Percentiles rank a stretch among this genome's conserved stretches.
These are phyloP conservation scores for Echeneis naucrates DNA, from an alignment of 2,797 vertebrate genomes.

Conservation along the genomic window DNA sequence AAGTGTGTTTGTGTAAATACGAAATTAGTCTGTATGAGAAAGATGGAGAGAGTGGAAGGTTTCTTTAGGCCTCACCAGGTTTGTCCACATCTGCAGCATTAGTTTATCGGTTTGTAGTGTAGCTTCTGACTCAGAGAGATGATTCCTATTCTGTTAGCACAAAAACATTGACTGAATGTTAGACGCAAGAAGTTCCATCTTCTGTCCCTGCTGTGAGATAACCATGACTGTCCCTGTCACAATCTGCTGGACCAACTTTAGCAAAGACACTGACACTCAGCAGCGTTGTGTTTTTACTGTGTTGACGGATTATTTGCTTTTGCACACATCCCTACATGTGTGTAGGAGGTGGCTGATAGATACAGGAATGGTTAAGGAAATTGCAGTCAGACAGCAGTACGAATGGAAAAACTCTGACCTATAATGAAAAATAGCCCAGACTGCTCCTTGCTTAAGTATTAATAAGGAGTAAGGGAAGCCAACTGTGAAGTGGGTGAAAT, in stretches of 20 bases:
- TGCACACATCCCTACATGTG: background rate
- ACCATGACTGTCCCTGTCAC: background rate
- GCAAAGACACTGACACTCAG: too few species aligned
- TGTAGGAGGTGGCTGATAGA: background rate
- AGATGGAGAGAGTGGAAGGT: background rate
- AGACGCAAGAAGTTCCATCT: constrained; percentile 5
- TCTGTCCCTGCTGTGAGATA: background rate
- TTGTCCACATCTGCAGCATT: constrained; percentile 77
- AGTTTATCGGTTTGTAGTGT: constrained; percentile 63
- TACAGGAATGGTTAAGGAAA: too few species aligned
- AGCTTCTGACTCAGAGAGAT: constrained; percentile 34
- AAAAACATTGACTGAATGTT: constrained; percentile 2
- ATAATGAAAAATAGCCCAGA: background rate
- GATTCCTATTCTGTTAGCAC: constrained; percentile 58
- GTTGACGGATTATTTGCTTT: background rate
- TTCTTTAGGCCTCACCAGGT: constrained; percentile 72
- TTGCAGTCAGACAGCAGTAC: too few species aligned
- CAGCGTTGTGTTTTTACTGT: background rate
- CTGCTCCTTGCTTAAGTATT: background rate
- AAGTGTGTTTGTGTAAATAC: background rate
- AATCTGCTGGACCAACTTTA: too few species aligned
- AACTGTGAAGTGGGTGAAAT: background rate
- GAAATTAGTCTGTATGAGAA: background rate
- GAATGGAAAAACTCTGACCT: background rate
- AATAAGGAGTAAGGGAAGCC: background rate